Evolutionary conservation across 2,113 vertebrate species (phyloP).

Genomic region (Lepisosteus osseus): DNA sequence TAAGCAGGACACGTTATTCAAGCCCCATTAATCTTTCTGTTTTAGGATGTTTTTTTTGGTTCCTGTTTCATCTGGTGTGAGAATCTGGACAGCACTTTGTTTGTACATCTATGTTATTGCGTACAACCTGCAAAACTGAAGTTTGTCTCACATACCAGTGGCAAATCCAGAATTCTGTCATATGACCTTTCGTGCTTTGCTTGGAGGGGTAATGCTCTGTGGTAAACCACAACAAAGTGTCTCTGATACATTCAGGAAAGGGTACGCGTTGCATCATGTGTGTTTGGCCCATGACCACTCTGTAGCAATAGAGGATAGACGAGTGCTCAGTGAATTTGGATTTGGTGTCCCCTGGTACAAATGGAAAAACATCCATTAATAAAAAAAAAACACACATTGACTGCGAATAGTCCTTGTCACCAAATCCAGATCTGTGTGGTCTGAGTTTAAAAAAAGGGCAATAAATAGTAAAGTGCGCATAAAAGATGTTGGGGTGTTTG

Average conservation of each 20-base stretch:
- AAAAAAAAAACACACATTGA: neutral
- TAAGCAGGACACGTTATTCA: too few species aligned
- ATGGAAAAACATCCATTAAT: conserved; percentile 21
- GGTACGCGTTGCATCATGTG: conserved; percentile 22
- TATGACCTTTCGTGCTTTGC: conserved; percentile 16
- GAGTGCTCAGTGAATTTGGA: conserved; percentile 32
- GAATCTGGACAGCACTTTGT: too few species aligned
- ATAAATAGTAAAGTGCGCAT: too few species aligned
- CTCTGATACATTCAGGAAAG: conserved; percentile 28
- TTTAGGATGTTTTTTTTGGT: too few species aligned
- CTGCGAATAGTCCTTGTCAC: neutral
- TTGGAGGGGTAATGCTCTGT: conserved; percentile 8
- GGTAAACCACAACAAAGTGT: conserved; percentile 31
- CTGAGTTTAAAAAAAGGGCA: too few species aligned
- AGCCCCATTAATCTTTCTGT: too few species aligned
- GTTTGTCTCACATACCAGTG: conserved; percentile 24
- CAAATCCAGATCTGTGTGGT: neutral
- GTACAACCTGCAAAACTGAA: conserved; percentile 6
- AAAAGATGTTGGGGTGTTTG: too few species aligned
- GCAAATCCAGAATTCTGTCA: conserved; percentile 23
- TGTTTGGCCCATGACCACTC: conserved; percentile 24
- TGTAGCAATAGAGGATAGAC: conserved; percentile 32
- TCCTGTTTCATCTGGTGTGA: too few species aligned
- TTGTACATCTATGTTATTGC: too few species aligned
- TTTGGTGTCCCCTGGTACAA: conserved; percentile 18